Evolutionary conservation across 2,888 invertebrate genomes (phyloP).

Genomic region (Ommatoiulus sabulosus): DNA sequence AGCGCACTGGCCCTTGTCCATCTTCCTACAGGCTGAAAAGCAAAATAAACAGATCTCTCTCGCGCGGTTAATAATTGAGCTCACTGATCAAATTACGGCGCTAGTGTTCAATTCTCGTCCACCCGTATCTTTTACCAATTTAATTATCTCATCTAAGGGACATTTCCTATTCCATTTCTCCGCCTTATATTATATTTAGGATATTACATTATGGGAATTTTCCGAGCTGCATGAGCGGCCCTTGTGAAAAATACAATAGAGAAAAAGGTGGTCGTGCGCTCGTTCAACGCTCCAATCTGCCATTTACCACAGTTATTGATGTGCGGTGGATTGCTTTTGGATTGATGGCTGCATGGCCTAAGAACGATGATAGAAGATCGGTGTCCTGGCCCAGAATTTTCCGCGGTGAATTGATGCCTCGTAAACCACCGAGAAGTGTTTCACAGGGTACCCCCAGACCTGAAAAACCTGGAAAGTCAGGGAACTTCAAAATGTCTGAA

Average conservation of each 20-base stretch:
- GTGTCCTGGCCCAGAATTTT: background rate
- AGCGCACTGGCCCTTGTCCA: background rate
- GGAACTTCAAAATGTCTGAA: no score
- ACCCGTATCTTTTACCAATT: constrained; percentile 36
- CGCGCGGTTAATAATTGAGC: background rate
- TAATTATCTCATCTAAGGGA: constrained; percentile 10
- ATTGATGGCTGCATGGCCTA: background rate
- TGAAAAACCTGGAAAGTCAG: background rate
- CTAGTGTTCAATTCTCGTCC: constrained; percentile 18
- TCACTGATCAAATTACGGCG: background rate
- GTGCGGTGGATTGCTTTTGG: background rate
- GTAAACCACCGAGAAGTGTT: background rate
- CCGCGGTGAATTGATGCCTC: background rate
- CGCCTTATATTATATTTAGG: background rate
- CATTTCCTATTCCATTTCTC: background rate
- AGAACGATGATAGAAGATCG: background rate
- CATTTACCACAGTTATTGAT: constrained; percentile 31
- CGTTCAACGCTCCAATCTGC: background rate
- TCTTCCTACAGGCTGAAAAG: background rate
- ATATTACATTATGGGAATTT: constrained; percentile 12
- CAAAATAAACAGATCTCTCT: constrained; percentile 35
- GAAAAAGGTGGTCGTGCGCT: background rate
- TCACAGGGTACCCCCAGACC: background rate
- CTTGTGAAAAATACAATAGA: background rate
- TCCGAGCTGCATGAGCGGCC: constrained; percentile 31